Conservation (phyloP, 2,888 invertebrate species). For the Dryomyza anilis region DNA sequence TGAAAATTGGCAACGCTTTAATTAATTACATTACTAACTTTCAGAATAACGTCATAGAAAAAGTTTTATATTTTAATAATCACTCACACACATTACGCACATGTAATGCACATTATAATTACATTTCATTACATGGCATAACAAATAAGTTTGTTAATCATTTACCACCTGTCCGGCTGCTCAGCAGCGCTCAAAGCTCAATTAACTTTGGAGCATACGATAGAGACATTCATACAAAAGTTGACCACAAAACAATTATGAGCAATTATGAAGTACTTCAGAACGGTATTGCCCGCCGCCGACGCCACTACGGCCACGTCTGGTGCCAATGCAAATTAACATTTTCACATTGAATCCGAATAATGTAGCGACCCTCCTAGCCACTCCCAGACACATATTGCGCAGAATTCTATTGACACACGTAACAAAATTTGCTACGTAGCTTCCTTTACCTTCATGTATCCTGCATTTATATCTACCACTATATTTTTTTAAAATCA, state of each 20-base stretch:
- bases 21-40: no score
- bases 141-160: no score
- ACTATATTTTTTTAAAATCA: no score
- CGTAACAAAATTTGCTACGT: no score
- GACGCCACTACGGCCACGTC: slow-evolving; percentile 21
- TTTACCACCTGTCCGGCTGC: neutral
- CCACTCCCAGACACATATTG: neutral
- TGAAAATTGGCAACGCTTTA: no score
- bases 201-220: slow-evolving; percentile 1
- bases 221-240: neutral
- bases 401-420: no score
- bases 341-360: neutral
- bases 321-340: slow-evolving; percentile 10
- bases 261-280: slow-evolving; percentile 28
- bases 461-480: no score
- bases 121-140: neutral
- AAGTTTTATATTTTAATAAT: no score
- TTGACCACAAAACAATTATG: slow-evolving; percentile 33
- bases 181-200: neutral
- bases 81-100: no score
- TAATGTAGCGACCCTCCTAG: neutral
- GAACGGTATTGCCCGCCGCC: slow-evolving; percentile 6
- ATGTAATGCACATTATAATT: neutral
- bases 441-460: no score
- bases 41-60: no score